phyloP scores from a whole-genome alignment of 2,888 invertebrate genomes.

The Acrocera orbiculus region DNA sequence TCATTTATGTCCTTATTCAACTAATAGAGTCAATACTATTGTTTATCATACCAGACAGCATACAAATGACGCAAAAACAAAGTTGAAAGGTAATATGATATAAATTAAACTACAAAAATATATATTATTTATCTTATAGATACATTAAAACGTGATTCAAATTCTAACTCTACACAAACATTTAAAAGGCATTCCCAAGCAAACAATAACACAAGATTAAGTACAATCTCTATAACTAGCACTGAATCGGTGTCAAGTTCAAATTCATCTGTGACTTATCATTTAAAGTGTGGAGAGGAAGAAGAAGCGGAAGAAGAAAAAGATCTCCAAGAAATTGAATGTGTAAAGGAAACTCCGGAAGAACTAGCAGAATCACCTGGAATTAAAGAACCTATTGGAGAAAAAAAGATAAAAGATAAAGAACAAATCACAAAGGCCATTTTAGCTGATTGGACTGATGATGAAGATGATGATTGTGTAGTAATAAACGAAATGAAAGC shows the following conservation, averaged over 20 bases:
- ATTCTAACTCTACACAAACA: too few relatives aligned
- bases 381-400: not conserved
- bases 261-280: too few relatives aligned
- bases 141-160: not conserved
- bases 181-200: too few relatives aligned
- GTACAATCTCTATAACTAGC: too few relatives aligned
- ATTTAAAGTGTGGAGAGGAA: too few relatives aligned
- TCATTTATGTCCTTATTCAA: conserved; percentile 44
- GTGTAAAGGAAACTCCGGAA: not conserved
- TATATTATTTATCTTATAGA: not conserved
- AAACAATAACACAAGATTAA: too few relatives aligned
- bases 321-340: too few relatives aligned
- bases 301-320: too few relatives aligned
- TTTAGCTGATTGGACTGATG: conserved; percentile 63
- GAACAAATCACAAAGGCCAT: conserved; percentile 47
- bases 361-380: not conserved
- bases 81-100: not conserved
- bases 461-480: conserved; percentile 29
- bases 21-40: conserved; percentile 52
- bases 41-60: conserved; percentile 57
- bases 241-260: too few relatives aligned
- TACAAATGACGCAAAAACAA: conserved; percentile 19
- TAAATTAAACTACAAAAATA: not conserved
- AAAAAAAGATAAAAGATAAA: conserved; percentile 8
- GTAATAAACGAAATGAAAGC: conserved; percentile 6